These are phyloP conservation scores for Poeciliopsis gracilis DNA, from an alignment of 2,797 vertebrate species.

Conservation along the genomic window DNA sequence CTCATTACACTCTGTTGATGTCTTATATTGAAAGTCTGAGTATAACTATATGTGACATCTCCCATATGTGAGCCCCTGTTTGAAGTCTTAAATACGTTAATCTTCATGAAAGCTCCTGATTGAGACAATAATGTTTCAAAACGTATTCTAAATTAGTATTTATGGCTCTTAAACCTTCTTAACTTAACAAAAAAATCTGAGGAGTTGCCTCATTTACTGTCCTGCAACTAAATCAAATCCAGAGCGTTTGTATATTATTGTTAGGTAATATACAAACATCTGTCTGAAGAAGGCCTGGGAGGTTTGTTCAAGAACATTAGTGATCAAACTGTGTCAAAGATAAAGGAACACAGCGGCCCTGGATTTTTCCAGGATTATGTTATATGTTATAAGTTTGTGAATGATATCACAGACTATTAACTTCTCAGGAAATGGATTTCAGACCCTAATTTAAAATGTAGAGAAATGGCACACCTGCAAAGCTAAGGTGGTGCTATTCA, in stretches of 20 bases:
- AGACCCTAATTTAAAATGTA: not conserved
- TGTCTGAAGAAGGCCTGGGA: not conserved
- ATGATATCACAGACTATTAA: no score
- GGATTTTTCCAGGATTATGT: not conserved
- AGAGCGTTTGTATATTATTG: not conserved
- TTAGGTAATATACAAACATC: not conserved
- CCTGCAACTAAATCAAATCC: not conserved
- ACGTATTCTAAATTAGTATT: constrained; percentile 14
- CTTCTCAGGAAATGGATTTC: not conserved
- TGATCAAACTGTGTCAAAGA: not conserved
- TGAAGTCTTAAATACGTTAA: constrained; percentile 69
- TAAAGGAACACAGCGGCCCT: not conserved
- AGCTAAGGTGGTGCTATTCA: not conserved
- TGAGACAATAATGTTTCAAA: constrained; percentile 49
- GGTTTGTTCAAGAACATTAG: not conserved
- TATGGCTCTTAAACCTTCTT: not conserved
- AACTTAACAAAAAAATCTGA: not conserved
- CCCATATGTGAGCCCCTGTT: constrained; percentile 76
- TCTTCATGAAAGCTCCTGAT: constrained; percentile 43
- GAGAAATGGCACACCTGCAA: not conserved
- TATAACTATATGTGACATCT: constrained; percentile 66
- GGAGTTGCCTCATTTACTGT: not conserved
- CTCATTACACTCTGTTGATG: constrained; percentile 29
- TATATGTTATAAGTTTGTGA: no score
- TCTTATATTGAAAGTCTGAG: constrained; percentile 47